These are phyloP conservation scores for Halocaridina rubra DNA, from an alignment of 2,888 invertebrate species.

Conservation along the genomic window DNA sequence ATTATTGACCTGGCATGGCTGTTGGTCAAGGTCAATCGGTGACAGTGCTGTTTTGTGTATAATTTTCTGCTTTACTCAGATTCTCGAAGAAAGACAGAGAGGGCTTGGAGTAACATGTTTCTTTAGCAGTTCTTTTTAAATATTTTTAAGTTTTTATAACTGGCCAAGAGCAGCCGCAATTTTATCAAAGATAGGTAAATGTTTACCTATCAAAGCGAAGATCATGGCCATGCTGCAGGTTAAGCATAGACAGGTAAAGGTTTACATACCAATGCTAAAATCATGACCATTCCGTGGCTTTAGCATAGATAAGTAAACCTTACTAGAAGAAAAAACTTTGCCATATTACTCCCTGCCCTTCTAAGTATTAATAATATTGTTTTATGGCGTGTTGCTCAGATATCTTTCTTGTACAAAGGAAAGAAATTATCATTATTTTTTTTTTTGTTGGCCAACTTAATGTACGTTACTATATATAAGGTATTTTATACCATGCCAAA, in stretches of 20 bases:
- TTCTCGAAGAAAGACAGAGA: constrained; percentile 56
- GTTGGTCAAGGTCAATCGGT: constrained; percentile 5
- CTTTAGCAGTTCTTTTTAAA: too few relatives aligned
- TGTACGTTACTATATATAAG: constrained; percentile 58
- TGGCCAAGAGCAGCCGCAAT: too few relatives aligned
- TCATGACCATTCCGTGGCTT: too few relatives aligned
- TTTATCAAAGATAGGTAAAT: too few relatives aligned
- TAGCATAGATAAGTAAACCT: too few relatives aligned
- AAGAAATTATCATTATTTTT: constrained; percentile 44
- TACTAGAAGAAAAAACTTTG: too few relatives aligned
- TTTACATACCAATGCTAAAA: too few relatives aligned
- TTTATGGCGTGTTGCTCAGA: constrained; percentile 58
- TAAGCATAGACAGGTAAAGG: too few relatives aligned
- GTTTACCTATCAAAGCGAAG: too few relatives aligned
- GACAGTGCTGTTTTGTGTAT: constrained; percentile 16
- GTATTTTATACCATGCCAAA: constrained; percentile 55
- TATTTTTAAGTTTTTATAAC: too few relatives aligned
- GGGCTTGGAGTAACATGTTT: constrained; percentile 45
- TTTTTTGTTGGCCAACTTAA: constrained; percentile 55
- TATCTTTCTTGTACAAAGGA: constrained; percentile 53
- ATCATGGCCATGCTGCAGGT: too few relatives aligned
- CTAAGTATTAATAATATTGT: constrained; percentile 35
- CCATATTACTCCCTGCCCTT: constrained; percentile 36
- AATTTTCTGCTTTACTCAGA: constrained; percentile 41
- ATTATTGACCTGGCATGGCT: background rate